Conservation (phyloP, 1,140 invertebrate species). For the Trinorchestia longiramus region DNA sequence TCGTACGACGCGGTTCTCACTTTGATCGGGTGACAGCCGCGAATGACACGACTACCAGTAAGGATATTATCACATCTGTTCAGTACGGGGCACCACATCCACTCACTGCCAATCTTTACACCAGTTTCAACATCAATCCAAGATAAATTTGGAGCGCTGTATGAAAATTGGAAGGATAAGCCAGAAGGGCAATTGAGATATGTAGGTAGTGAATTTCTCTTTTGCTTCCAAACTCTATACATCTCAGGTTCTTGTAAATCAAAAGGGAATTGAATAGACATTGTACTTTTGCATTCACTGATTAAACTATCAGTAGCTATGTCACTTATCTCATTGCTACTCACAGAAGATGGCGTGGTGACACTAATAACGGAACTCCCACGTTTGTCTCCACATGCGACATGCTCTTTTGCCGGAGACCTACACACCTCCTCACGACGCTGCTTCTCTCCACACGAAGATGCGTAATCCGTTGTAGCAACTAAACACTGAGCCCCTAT, state of each 20-base stretch:
- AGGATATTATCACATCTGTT: slow-evolving; percentile 22
- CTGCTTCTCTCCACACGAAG: background rate
- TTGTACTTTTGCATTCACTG: background rate
- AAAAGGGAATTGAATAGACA: background rate
- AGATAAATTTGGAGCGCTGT: background rate
- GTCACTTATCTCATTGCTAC: background rate
- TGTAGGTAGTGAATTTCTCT: background rate
- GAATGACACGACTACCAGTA: background rate
- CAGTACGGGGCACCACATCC: background rate
- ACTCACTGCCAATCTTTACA: background rate
- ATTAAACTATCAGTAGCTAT: background rate
- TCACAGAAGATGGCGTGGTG: background rate
- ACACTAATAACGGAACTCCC: background rate
- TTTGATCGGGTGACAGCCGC: background rate
- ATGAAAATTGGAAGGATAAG: background rate
- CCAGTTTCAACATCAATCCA: background rate
- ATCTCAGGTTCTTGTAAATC: background rate
- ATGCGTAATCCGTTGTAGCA: background rate
- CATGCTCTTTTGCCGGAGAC: background rate
- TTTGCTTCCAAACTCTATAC: background rate
- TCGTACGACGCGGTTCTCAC: background rate
- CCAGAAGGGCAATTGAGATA: background rate
- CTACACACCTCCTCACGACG: background rate
- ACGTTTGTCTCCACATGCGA: background rate
- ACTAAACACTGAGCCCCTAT: background rate